Base-by-base conservation (phyloP, 2,888 invertebrate genomes). In the Tanytarsus gracilentus region DNA sequence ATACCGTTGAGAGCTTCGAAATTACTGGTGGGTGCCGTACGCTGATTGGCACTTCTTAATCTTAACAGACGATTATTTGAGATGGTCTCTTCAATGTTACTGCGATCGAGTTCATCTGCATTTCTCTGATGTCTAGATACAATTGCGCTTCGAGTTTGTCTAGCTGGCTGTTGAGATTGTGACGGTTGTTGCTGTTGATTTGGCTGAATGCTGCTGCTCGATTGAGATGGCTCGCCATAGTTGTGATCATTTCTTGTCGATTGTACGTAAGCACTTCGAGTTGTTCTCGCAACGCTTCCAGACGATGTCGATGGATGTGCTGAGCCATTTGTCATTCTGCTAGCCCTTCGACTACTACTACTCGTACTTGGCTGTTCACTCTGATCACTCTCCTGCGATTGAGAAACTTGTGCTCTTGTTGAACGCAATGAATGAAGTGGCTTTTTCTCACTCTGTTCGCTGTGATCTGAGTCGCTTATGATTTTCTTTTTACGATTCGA, bases 121-220 rank as follows among this genome's bases (percentile, higher is more conserved):
- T 72, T 73, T 1, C 72, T 68, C 62, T 73, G 72, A 66, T 74
- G 74, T 0, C 74, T 69, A 1, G 73, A 74, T 18, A 74, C 63
- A 18, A 52, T 52, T 9, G 70, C 68, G 11, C 71, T 70, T 2
- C 73, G 68, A 6, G 71, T 66, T 21, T 59, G 44, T n/a, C 69
- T 67, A 8, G 72, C 68, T 51, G 65, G 50, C 33, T 9, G 33
- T 33, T 33, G 33, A 33, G 33, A 9, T 11, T n/a, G 9, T 26
- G 58, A 23, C 7, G 16, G 3, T 14, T 25, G n/a, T 33, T 39
- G 44, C 14, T 11, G 44, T 8, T 33, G 33, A 11, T 4, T 9
- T 4, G 23, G n/a, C n/a, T n/a, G n/a, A n/a, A 44, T 11, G 44
- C 16, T 8, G 50, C n/a, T n/a, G n/a, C n/a, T n/a, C n/a, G n/a